Evolutionary conservation across 2,797 vertebrate genomes (phyloP), one percentile per base, ranked within the genome.

Genomic region (Agapornis canus): DNA sequence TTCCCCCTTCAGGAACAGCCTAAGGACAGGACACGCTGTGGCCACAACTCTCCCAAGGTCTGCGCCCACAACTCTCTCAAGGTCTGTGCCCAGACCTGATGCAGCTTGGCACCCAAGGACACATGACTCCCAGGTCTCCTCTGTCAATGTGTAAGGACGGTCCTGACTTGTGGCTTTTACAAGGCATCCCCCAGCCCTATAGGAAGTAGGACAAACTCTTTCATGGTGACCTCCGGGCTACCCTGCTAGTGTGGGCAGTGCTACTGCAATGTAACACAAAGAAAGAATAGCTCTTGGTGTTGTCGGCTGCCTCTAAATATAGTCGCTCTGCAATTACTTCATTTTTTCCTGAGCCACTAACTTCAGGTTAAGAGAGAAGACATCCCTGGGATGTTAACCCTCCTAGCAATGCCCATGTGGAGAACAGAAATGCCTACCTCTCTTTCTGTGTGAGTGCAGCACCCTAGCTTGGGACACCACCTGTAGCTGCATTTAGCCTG

Each of bases 281-380:
- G 60, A 60, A 92, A 96, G 80, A 94, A 94, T 82, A 91, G 73
- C 70, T 91, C 87, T 52, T 31, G 0, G 2, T 15, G 5, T 65
- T 89, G 68, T 85, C 5, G 5, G 71, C 60, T 93, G 23, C 60
- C 48, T 86, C 82, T 93, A 96, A 94, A 95, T 90, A 87, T 83
- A 94, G 85, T 48, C 2, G 3, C 37, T 91, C 65, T 88, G 73
- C 80, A 82, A 83, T 91, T 47, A 96, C 72, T 83, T 95, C 66
- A 95, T 79, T 79, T 86, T 86, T 95, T 72, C 82, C 92, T 35
- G n/a, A 88, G 72, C 54, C 48, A 48, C 45, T 57, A 81, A 83
- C 80, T 94, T 95, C 76, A 79, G 18, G 86, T 86, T 82, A 79
- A 84, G 60, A 89, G 51, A 79, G 43, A 90, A 92, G 92, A 81